These are phyloP conservation scores for Eonycteris spelaea DNA, from an alignment of 2,113 vertebrate genomes.

Conservation along the genomic window DNA sequence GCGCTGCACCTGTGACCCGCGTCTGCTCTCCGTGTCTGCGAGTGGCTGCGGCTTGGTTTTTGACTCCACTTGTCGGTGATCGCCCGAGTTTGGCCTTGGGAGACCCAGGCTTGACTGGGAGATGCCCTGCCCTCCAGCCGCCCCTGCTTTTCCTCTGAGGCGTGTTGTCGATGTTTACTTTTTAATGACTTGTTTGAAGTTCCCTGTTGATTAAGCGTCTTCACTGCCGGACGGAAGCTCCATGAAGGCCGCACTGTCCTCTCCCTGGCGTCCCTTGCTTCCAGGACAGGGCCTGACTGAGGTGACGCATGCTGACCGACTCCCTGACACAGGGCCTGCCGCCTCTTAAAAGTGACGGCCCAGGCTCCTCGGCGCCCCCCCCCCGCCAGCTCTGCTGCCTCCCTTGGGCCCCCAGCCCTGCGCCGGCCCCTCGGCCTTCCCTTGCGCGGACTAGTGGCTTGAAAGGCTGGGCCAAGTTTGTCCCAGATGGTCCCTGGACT, in stretches of 20 bases:
- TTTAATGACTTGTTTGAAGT: background rate
- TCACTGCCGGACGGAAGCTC: background rate
- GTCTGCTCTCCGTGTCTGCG: background rate
- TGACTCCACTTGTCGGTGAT: background rate
- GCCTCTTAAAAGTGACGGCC: background rate
- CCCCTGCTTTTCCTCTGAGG: background rate
- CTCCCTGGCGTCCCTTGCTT: background rate
- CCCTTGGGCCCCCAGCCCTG: background rate
- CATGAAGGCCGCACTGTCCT: background rate
- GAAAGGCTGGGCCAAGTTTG: background rate
- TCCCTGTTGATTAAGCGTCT: background rate
- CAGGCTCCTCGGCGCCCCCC: rapidly evolving
- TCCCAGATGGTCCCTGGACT: constrained; percentile 36
- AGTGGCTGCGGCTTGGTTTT: background rate
- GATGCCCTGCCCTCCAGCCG: background rate
- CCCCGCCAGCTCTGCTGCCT: background rate
- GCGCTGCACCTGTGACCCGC: background rate
- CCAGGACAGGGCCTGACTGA: background rate
- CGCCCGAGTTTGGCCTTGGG: no score
- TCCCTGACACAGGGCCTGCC: background rate
- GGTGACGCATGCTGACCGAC: background rate
- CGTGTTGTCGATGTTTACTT: background rate
- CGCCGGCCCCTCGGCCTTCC: background rate
- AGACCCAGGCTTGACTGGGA: background rate
- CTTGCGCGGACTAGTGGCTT: background rate